Conservation (phyloP, 2,113 vertebrate genomes). For the Semicossyphus pulcher region DNA sequence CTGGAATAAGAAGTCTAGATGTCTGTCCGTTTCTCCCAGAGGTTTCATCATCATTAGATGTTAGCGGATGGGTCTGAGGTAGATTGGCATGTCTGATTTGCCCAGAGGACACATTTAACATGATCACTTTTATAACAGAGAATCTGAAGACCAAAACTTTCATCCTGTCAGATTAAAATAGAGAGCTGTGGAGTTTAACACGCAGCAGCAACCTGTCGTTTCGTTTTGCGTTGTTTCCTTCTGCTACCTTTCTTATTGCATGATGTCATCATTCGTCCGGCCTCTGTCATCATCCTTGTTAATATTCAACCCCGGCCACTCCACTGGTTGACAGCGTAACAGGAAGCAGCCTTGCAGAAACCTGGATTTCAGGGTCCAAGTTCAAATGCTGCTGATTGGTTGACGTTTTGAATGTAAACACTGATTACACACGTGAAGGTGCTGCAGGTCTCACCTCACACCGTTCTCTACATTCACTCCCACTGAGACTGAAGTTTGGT, state of each 20-base stretch:
- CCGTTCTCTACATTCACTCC: neutral
- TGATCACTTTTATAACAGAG: too few relatives aligned
- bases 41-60: too few relatives aligned
- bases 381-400: conserved; percentile 35
- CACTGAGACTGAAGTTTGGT: conserved; percentile 19
- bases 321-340: neutral
- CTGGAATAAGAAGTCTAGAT: too few relatives aligned
- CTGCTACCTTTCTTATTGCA: conserved; percentile 20
- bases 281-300: conserved; percentile 33
- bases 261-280: conserved; percentile 35
- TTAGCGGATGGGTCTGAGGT: too few relatives aligned
- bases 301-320: conserved; percentile 57
- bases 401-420: conserved; percentile 38
- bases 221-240: neutral
- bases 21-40: too few relatives aligned
- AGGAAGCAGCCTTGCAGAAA: neutral
- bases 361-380: conserved; percentile 32
- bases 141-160: too few relatives aligned
- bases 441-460: neutral
- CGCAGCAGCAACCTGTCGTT: neutral
- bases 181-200: neutral
- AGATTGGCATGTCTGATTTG: too few relatives aligned
- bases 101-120: too few relatives aligned
- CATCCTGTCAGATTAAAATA: too few relatives aligned
- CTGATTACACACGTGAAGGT: conserved; percentile 3